Evolutionary conservation across 2,888 invertebrate genomes (phyloP).

Genomic region (Lepidocyrtinus sp.): DNA sequence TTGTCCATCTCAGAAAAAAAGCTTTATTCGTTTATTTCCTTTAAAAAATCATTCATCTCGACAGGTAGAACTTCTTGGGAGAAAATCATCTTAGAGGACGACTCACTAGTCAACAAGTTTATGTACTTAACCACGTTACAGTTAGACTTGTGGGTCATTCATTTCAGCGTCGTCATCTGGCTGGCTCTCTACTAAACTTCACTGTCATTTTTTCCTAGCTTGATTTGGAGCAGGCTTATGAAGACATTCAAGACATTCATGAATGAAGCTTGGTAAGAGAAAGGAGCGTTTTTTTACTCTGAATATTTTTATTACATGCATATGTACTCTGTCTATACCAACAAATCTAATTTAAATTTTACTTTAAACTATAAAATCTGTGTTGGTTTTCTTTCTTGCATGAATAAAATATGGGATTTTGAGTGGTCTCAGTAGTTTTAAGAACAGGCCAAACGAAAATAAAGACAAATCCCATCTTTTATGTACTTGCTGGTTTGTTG

Average conservation of each 20-base stretch:
- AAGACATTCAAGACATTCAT: background rate
- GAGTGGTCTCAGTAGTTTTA: background rate
- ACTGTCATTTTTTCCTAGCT: constrained; percentile 29
- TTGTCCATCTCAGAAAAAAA: background rate
- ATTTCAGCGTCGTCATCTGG: constrained; percentile 16
- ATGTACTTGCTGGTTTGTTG: background rate
- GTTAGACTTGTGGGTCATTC: constrained; percentile 55
- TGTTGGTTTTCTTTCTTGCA: background rate
- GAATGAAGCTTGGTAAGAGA: constrained; percentile 21
- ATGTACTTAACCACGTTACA: constrained; percentile 35
- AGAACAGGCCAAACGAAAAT: background rate
- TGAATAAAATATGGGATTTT: background rate
- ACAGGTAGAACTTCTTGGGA: background rate
- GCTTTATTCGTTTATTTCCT: background rate
- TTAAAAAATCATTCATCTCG: background rate
- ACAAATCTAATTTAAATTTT: background rate
- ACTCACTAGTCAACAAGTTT: background rate
- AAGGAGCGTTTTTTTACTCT: constrained; percentile 24
- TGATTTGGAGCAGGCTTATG: background rate
- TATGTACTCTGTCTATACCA: background rate
- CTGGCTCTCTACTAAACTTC: background rate
- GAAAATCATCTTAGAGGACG: background rate
- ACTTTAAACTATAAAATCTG: background rate
- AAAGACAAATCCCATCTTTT: background rate
- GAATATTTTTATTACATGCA: background rate